Percentiles rank a stretch among this genome's conserved stretches.
Evolutionary conservation across 2,888 invertebrate species (phyloP).

Genomic region (Tachina lurida): DNA sequence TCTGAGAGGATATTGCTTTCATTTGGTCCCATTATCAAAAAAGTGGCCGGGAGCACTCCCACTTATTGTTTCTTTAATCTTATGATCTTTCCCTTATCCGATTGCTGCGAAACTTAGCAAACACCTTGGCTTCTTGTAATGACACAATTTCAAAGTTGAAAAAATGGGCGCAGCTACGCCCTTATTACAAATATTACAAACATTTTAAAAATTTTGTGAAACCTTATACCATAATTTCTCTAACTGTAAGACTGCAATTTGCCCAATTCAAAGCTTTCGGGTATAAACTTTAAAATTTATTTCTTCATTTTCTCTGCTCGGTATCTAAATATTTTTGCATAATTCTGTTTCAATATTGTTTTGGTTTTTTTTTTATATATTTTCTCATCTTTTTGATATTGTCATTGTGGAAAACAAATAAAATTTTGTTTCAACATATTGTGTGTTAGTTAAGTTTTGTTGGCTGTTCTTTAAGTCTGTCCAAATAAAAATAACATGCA

Average conservation of each 20-base stretch:
- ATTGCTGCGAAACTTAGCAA: too few relatives aligned
- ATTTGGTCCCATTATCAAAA: too few relatives aligned
- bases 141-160: too few relatives aligned
- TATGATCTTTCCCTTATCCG: too few relatives aligned
- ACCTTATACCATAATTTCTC: not conserved
- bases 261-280: conserved; percentile 36
- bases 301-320: conserved; percentile 60
- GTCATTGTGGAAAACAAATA: conserved; percentile 50
- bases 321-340: conserved; percentile 64
- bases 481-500: conserved; percentile 56
- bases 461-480: conserved; percentile 21
- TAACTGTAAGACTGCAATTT: conserved; percentile 32
- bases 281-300: conserved; percentile 68
- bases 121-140: too few relatives aligned
- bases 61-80: too few relatives aligned
- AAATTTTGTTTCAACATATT: conserved; percentile 69
- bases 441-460: conserved; percentile 61
- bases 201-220: too few relatives aligned
- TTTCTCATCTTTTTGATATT: conserved; percentile 29
- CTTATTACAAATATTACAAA: too few relatives aligned
- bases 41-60: too few relatives aligned
- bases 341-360: conserved; percentile 68
- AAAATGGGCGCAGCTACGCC: too few relatives aligned
- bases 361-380: not conserved
- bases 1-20: too few relatives aligned